Evolutionary conservation across 1,140 invertebrate genomes (phyloP).

Genomic region (Drosophila yakuba): DNA sequence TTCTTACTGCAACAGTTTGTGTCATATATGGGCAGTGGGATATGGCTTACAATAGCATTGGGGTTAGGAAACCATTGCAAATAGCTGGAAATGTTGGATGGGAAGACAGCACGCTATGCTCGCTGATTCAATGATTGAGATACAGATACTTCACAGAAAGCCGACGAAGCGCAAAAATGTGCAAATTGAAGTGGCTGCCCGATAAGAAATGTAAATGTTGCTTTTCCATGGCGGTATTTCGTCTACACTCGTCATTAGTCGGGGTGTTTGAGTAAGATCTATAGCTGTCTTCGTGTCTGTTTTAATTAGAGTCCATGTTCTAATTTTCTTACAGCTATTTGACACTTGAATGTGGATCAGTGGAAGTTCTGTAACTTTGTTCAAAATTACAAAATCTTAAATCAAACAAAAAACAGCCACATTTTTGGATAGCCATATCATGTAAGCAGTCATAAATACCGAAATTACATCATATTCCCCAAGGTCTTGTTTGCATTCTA

Average conservation of each 20-base stretch:
- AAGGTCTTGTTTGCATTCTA: slow-evolving; percentile 22
- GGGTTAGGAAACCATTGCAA: slow-evolving; percentile 75
- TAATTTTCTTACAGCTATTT: slow-evolving; percentile 58
- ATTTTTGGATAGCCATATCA: background rate
- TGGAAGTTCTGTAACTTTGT: slow-evolving; percentile 8
- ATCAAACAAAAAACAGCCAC: background rate
- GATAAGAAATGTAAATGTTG: slow-evolving; percentile 74
- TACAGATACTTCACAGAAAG: slow-evolving; percentile 41
- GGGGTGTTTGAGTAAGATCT: slow-evolving; percentile 30
- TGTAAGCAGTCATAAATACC: background rate
- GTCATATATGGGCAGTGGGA: slow-evolving; percentile 66
- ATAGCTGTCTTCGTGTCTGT: slow-evolving; percentile 25
- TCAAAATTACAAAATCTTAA: background rate
- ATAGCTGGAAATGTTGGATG: slow-evolving; percentile 40
- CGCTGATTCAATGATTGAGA: slow-evolving; percentile 43
- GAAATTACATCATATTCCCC: slow-evolving; percentile 23
- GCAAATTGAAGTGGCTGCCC: slow-evolving; percentile 61
- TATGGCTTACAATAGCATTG: slow-evolving; percentile 59
- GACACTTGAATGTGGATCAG: slow-evolving; percentile 48
- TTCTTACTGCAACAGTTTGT: slow-evolving; percentile 29
- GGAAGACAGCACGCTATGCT: slow-evolving; percentile 65
- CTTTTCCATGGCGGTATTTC: slow-evolving; percentile 5
- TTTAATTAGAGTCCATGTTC: slow-evolving; percentile 65
- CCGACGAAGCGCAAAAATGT: slow-evolving; percentile 52
- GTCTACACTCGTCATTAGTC: slow-evolving; percentile 19